A percentile compares a stretch with the other conserved stretches of the same genome.
Evolutionary conservation across 2,113 vertebrate genomes (phyloP).

Genomic region (Miniopterus natalensis): DNA sequence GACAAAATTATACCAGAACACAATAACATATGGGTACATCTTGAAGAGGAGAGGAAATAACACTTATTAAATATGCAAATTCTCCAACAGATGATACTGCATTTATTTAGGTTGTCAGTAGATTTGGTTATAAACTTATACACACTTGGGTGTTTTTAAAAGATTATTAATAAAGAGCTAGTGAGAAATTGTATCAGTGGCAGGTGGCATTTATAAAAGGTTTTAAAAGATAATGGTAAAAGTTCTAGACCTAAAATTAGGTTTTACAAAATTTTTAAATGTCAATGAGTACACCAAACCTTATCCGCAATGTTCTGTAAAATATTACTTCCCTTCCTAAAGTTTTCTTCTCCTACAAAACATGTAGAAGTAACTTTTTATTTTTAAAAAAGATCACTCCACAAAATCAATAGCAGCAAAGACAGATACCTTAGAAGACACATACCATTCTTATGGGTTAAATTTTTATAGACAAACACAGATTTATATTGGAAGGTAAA

Average conservation of each 20-base stretch:
- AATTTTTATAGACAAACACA: constrained; percentile 19
- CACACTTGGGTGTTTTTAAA: neutral
- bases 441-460: neutral
- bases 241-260: constrained; percentile 21
- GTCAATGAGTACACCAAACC: neutral
- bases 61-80: neutral
- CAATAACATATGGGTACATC: neutral
- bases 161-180: neutral
- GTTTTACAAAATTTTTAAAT: constrained; percentile 39
- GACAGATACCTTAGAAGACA: constrained; percentile 23
- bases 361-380: neutral
- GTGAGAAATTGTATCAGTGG: neutral
- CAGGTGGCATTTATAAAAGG: neutral
- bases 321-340: neutral
- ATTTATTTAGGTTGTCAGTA: neutral
- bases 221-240: neutral
- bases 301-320: neutral
- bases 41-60: neutral
- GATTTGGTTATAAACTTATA: constrained; percentile 19
- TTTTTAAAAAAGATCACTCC: neutral
- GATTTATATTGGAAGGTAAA: constrained; percentile 15
- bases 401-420: neutral
- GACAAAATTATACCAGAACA: neutral
- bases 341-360: constrained; percentile 25
- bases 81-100: neutral